Percentiles rank a stretch among this genome's conserved stretches.
Evolutionary conservation across 2,888 invertebrate species (phyloP).

Genomic region (Linnaemya vulpina): DNA sequence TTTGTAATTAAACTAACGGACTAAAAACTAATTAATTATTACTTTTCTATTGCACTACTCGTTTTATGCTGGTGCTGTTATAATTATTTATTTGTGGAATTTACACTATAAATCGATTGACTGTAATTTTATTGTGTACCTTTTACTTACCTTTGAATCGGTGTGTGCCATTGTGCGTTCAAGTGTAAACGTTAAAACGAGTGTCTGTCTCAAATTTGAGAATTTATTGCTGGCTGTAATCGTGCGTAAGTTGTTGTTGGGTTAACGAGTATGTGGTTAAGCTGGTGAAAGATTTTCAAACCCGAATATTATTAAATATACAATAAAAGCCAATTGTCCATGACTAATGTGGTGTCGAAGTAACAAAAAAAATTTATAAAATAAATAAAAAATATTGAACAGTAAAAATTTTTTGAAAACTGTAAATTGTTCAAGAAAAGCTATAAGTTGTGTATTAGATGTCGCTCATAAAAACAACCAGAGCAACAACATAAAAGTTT

Average conservation of each 20-base stretch:
- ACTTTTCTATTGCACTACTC: too few species aligned
- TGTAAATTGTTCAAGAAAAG: conserved; percentile 14
- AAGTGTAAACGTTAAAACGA: not conserved
- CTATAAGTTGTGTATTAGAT: conserved; percentile 35
- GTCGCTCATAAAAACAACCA: conserved; percentile 13
- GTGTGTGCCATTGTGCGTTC: not conserved
- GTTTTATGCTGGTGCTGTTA: not conserved
- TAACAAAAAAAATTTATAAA: conserved; percentile 6
- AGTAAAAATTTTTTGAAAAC: conserved; percentile 18
- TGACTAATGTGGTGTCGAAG: conserved; percentile 68
- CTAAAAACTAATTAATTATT: too few species aligned
- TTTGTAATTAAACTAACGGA: too few species aligned
- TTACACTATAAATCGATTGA: not conserved
- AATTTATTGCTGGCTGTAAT: not conserved
- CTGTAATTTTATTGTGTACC: not conserved
- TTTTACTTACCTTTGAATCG: not conserved
- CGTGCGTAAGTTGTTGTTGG: conserved; percentile 41
- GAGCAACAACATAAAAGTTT: conserved; percentile 22
- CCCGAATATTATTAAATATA: conserved; percentile 19
- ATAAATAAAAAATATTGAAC: not conserved
- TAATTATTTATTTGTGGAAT: not conserved
- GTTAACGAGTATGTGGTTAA: conserved; percentile 26
- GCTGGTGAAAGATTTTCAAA: conserved; percentile 35
- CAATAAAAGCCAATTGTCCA: conserved; percentile 63
- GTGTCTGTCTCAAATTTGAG: not conserved